phyloP scores from a whole-genome alignment of 2,797 vertebrate species.

The Hipposideros larvatus region DNA sequence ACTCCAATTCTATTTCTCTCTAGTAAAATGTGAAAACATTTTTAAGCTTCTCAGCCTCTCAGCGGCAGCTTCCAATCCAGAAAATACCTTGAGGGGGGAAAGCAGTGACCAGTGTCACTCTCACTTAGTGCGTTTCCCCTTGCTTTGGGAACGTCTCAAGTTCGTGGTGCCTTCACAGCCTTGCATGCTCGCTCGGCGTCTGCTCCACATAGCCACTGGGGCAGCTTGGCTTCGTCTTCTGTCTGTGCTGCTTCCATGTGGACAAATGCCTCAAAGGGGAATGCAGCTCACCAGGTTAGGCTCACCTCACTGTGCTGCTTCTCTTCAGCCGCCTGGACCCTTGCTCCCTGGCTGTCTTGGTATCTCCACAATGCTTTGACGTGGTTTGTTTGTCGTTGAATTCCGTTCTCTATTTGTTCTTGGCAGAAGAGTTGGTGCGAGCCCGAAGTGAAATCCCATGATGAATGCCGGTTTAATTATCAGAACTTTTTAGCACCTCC shows the following conservation, averaged over 20 bases:
- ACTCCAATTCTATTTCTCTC: not conserved
- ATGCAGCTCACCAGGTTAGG: not conserved
- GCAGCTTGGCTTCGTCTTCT: not conserved
- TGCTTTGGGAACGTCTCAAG: not conserved
- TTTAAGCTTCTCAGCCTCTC: not conserved
- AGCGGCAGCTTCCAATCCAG: not conserved
- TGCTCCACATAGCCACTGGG: not conserved
- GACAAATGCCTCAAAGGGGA: not conserved
- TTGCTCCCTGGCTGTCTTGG: not conserved
- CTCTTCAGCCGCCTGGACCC: too few species aligned
- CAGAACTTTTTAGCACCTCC: not conserved
- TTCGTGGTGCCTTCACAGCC: not conserved
- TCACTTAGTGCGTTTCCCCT: accelerated
- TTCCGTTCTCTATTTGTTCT: not conserved
- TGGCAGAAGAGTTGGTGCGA: not conserved
- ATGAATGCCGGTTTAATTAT: not conserved
- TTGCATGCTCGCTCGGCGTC: not conserved
- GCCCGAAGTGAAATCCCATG: not conserved
- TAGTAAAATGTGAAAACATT: not conserved
- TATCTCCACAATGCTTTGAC: not conserved
- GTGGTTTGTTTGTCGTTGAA: not conserved
- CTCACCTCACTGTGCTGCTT: accelerated
- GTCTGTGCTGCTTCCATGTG: accelerated
- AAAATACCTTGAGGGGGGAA: not conserved
- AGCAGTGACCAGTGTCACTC: accelerated